phyloP scores from a whole-genome alignment of 1,140 invertebrate genomes.

The Aphidius gifuensis region DNA sequence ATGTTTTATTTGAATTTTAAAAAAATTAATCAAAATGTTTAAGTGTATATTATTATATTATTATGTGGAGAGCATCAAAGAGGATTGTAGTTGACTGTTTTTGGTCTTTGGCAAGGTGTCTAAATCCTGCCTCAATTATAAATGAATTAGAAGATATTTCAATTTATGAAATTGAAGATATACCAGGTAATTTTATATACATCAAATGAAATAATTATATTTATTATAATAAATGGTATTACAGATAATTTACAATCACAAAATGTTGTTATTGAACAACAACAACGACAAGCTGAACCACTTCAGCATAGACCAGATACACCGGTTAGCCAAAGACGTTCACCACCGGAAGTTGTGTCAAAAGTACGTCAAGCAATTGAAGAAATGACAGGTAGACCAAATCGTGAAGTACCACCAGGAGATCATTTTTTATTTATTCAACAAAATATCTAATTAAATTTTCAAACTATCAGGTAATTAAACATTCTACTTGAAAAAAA shows the following conservation, averaged over 20 bases:
- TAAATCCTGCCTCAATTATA: conserved; percentile 25
- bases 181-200: conserved; percentile 30
- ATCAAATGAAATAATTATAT: neutral
- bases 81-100: conserved; percentile 34
- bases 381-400: conserved; percentile 27
- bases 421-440: conserved; percentile 9
- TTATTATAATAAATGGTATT: conserved; percentile 7
- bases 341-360: conserved; percentile 37
- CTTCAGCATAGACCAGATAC: conserved; percentile 40
- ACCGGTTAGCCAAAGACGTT: conserved; percentile 32
- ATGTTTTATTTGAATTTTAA: neutral
- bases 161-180: conserved; percentile 35
- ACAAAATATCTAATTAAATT: neutral
- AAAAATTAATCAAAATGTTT: conserved; percentile 12
- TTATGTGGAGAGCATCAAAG: conserved; percentile 43
- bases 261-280: conserved; percentile 18
- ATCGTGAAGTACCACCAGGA: conserved; percentile 20
- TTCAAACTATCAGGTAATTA: neutral
- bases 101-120: conserved; percentile 32
- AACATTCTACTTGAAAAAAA: too few relatives aligned
- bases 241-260: conserved; percentile 35
- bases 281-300: conserved; percentile 26
- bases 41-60: conserved; percentile 37
- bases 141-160: conserved; percentile 35
- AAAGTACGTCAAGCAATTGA: conserved; percentile 37